phyloP scores from a whole-genome alignment of 2,113 vertebrate genomes.

The Paraplagusia blochii region DNA sequence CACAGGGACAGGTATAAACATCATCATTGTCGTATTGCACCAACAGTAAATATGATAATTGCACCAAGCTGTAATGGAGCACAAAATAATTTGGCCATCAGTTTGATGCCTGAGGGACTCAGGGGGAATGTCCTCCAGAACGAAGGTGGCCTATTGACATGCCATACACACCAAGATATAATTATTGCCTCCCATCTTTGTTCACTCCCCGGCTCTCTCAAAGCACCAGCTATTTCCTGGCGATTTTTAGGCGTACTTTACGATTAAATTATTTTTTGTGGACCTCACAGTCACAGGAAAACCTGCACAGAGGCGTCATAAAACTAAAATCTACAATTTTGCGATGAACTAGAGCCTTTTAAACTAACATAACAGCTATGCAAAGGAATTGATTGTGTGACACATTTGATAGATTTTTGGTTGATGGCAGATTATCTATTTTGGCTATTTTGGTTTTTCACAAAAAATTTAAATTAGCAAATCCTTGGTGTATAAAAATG shows the following conservation, averaged over 20 bases:
- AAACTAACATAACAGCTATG: too few relatives aligned
- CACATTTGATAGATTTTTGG: too few relatives aligned
- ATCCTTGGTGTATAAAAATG: too few relatives aligned
- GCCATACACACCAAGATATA: constrained; percentile 78
- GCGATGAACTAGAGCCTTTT: too few relatives aligned
- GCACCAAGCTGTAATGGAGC: constrained; percentile 61
- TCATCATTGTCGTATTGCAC: constrained; percentile 74
- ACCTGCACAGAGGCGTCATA: too few relatives aligned
- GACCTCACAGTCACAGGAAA: constrained; percentile 62
- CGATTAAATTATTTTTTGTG: constrained; percentile 70
- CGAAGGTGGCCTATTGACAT: constrained; percentile 78
- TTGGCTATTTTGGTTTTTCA: too few relatives aligned
- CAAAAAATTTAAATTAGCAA: too few relatives aligned
- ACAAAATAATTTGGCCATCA: constrained; percentile 81
- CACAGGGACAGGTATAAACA: constrained; percentile 80
- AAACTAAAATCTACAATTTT: too few relatives aligned
- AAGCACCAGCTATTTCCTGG: constrained; percentile 76
- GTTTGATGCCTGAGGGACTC: constrained; percentile 75
- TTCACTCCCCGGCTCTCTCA: constrained; percentile 73
- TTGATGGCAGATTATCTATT: too few relatives aligned
- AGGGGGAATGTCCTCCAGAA: constrained; percentile 71
- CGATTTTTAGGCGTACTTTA: constrained; percentile 77
- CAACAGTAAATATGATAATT: constrained; percentile 76
- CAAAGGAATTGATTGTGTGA: too few relatives aligned
- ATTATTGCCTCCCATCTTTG: constrained; percentile 80